These are phyloP conservation scores for Pedicia rivosa DNA, from an alignment of 2,888 invertebrate genomes.

Conservation along the genomic window DNA sequence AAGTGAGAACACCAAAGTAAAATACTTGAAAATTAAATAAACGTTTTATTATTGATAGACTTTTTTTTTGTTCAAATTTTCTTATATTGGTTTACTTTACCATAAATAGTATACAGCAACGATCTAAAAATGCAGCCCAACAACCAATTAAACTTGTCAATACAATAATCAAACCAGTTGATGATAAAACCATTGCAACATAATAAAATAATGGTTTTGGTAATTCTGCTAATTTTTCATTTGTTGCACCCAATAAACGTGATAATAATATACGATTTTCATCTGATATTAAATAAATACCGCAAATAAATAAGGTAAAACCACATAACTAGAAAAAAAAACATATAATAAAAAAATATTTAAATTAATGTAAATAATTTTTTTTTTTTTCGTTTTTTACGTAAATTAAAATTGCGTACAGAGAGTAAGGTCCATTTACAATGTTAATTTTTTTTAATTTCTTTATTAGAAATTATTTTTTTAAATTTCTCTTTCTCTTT, in stretches of 20 bases:
- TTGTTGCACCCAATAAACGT: constrained; percentile 43
- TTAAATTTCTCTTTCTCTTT: no score
- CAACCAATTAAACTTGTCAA: constrained; percentile 58
- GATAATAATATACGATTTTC: constrained; percentile 46
- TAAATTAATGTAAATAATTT: neutral
- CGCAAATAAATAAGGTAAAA: neutral
- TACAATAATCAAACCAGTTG: constrained; percentile 50
- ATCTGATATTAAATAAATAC: constrained; percentile 1
- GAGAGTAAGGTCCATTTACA: no score
- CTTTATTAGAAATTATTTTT: no score
- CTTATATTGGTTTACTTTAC: no score
- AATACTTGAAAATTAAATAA: constrained; percentile 51
- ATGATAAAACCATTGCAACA: constrained; percentile 50
- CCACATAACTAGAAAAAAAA: constrained; percentile 1
- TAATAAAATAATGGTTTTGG: constrained; percentile 64
- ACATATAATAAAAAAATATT: neutral
- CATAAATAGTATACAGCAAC: constrained; percentile 51
- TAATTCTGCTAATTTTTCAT: constrained; percentile 35
- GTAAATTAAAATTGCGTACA: no score
- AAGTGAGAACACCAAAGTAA: constrained; percentile 47
- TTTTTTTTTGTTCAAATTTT: constrained; percentile 3
- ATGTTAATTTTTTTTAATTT: no score
- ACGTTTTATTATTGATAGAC: neutral
- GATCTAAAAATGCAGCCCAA: constrained; percentile 65
- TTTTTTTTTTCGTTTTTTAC: constrained; percentile 14